These are phyloP conservation scores for Patella ulyssiponensis DNA, from an alignment of 2,888 invertebrate species.

Conservation along the genomic window DNA sequence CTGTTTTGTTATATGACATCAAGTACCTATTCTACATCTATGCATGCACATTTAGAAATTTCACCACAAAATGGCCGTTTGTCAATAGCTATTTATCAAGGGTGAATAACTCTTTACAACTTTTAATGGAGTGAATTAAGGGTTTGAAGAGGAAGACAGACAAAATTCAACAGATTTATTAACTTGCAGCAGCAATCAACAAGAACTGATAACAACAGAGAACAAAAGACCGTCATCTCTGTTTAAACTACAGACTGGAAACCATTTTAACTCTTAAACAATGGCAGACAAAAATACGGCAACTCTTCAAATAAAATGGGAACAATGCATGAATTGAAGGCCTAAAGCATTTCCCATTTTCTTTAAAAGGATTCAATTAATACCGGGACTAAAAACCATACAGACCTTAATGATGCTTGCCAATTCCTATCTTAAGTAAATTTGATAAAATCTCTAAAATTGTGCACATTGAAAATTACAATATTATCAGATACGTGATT, in stretches of 20 bases:
- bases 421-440: too few species aligned
- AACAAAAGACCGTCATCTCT: too few species aligned
- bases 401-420: not conserved
- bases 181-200: not conserved
- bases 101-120: not conserved
- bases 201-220: too few species aligned
- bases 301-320: not conserved
- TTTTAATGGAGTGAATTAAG: constrained; percentile 6
- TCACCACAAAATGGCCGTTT: too few species aligned
- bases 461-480: too few species aligned
- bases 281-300: constrained; percentile 3
- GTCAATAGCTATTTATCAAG: constrained; percentile 4
- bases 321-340: not conserved
- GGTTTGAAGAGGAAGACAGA: not conserved
- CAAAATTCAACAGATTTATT: not conserved
- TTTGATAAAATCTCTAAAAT: too few species aligned
- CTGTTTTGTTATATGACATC: too few species aligned
- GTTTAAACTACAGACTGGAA: not conserved
- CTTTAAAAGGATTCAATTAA: not conserved
- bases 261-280: not conserved
- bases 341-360: not conserved
- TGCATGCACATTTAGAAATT: too few species aligned
- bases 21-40: too few species aligned
- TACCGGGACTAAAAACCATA: not conserved
- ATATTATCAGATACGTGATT: too few species aligned